Evolutionary conservation across 2,113 vertebrate genomes (phyloP), one percentile per base, ranked within the genome.

Genomic region (Zapornia atra): DNA sequence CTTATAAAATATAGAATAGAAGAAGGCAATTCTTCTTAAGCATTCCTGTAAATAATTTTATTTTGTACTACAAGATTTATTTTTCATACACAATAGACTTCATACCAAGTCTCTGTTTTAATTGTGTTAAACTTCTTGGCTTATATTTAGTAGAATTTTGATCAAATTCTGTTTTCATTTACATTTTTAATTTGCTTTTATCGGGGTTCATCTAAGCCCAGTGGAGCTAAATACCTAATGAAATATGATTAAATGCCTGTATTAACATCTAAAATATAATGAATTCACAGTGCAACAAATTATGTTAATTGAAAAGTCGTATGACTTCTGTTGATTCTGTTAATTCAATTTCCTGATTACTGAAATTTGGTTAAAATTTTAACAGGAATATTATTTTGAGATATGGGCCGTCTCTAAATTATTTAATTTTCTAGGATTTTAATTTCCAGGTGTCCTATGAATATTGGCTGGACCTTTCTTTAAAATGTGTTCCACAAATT

Each of bases 171-270:
- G 6, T 24, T 86, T 83, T 84, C 9, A 29, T 65, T 81, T 83
- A 61, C 6, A 11, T 60, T 86, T 66, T 76, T 26, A 1, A 12
- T 8, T 83, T 13, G 46, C 28, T 90, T 60, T 60, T 56, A 10
- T 5, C 6, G 0, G 1, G 12, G 3, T 17, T 85, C 17, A 66
- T 40, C 6, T 69, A 76, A 76, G 12, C 5, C 2, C n/a, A 77
- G 11, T 61, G 17, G 13, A 80, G 48, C 26, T 56, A 69, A 83
- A 72, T 76, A 46, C 4, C 4, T 44, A 42, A 56, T 48, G 8
- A 82, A 63, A 60, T 59, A 42, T 53, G n/a, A 50, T 29, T 54
- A 70, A 53, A 57, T 20, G 9, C 4, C 7, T 71, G 25, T 54
- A 22, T 85, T 17, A 86, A 42, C 9, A 91, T 71, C 10, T 46